Base-by-base conservation (phyloP, 2,113 vertebrate species). In the Alexandromys fortis region DNA sequence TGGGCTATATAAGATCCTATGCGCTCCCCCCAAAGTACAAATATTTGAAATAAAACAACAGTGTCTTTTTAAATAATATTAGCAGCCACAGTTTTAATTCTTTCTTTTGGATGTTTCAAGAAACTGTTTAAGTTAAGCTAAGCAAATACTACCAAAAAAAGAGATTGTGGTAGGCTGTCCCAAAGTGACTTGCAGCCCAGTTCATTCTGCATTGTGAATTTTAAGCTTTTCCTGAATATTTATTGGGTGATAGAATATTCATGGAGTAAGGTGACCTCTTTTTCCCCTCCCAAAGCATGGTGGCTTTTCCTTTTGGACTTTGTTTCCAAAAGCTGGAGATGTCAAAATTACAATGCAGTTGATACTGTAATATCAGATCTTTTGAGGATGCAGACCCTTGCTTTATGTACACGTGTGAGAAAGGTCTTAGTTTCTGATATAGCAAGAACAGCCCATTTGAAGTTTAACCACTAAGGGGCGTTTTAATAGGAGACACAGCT, bases 41-140 rank as follows among this genome's bases (percentile, higher is more conserved):
- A 87, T 87, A 81, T 95, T 86, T 75, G 58, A 91, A 92, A 93
- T 93, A 35, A 89, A 73, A 78, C 49, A 26, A 35, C 1, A 4
- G 1, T 92, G 55, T 79, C 52, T 35, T 86, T 35, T 96, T 75
- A 67, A 45, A 70, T 79, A 92, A 35, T 33, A 94, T 1, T 38
- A 88, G 67, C 35, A 88, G 38, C 72, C 42, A 73, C 10, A 38
- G 22, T 90, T 95, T 90, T 90, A 79, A 82, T 63, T 75, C 14
- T 35, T 90, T 90, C 24, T 94, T 95, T 93, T 86, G 47, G 2
- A n/a, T 65, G 8, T 75, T 92, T 83, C 52, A 70, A 35, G 65
- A 68, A 65, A 24, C 30, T 14, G 1, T n/a, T 33, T 47, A 86
- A 65, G 42, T 30, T 86, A 68, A 68, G 45, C 30, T 17, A 47